Percentiles rank a stretch among this genome's conserved stretches.
Conservation (phyloP, 2,888 invertebrate genomes). For the Scrobipalpa atriplicella region DNA sequence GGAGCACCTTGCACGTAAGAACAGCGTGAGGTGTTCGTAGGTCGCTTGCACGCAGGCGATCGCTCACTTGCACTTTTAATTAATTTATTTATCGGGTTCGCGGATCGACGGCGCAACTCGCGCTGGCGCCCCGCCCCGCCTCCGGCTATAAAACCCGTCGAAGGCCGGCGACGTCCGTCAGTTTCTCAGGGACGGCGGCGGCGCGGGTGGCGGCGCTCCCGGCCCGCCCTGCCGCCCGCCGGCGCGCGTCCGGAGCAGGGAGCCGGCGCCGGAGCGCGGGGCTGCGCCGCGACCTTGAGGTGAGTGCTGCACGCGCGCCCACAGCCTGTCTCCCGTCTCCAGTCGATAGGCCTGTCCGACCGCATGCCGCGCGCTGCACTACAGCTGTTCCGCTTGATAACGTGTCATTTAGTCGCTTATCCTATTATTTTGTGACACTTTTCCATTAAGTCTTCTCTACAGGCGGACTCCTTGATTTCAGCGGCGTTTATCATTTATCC, state of each 20-base stretch:
- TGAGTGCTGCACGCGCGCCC: conserved; percentile 51
- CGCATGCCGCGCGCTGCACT: conserved; percentile 72
- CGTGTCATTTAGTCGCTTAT: conserved; percentile 49
- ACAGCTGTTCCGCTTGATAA: conserved; percentile 76
- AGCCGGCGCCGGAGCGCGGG: conserved; percentile 41
- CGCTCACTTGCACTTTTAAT: conserved; percentile 84
- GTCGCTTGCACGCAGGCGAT: conserved; percentile 73
- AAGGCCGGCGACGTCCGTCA: conserved; percentile 72
- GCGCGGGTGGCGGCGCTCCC: conserved; percentile 56
- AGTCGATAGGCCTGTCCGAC: conserved; percentile 64
- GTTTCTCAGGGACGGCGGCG: conserved; percentile 72
- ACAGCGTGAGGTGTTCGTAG: conserved; percentile 57
- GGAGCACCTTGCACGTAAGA: conserved; percentile 55
- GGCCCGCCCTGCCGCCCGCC: conserved; percentile 66
- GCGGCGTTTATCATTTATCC: background rate
- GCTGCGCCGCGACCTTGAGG: conserved; percentile 70
- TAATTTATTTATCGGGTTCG: conserved; percentile 83
- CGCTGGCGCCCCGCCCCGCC: conserved; percentile 72
- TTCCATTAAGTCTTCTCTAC: conserved; percentile 8
- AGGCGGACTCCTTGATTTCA: conserved; percentile 8
- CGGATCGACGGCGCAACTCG: conserved; percentile 81
- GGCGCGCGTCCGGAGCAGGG: conserved; percentile 51
- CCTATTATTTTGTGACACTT: conserved; percentile 30
- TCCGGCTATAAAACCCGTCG: conserved; percentile 68
- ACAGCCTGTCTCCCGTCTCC: background rate